phyloP scores from a whole-genome alignment of 1,140 invertebrate species.

The Eriosoma lanigerum region DNA sequence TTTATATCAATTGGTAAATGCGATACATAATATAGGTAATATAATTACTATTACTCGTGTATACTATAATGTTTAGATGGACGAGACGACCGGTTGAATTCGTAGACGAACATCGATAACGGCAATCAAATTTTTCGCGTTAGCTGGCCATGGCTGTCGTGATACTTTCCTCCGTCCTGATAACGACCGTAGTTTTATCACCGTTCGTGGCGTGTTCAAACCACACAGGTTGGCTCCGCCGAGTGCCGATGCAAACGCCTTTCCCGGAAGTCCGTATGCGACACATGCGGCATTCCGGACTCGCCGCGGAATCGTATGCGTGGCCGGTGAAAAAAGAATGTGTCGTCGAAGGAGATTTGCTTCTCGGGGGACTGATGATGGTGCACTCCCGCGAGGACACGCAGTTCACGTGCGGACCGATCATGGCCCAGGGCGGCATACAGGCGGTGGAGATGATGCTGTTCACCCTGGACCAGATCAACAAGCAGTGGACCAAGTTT shows the following conservation, averaged over 20 bases:
- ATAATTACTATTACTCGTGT: too few relatives aligned
- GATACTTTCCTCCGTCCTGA: not conserved
- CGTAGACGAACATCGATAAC: not conserved
- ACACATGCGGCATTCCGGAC: conserved; percentile 26
- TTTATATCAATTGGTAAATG: too few relatives aligned
- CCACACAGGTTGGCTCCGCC: conserved; percentile 8
- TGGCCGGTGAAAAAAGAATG: conserved; percentile 89
- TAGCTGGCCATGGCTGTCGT: not conserved
- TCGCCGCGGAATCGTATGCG: conserved; percentile 40
- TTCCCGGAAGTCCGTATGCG: conserved; percentile 41
- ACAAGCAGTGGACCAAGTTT: conserved; percentile 66
- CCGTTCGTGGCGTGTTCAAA: not conserved
- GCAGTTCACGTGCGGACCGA: conserved; percentile 78
- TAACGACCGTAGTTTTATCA: not conserved
- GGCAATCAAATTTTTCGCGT: too few relatives aligned
- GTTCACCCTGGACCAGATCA: conserved; percentile 84
- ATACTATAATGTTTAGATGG: conserved; percentile 1
- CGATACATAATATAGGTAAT: too few relatives aligned
- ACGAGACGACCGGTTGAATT: not conserved
- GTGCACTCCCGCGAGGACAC: conserved; percentile 73
- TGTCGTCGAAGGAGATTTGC: conserved; percentile 75
- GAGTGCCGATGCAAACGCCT: not conserved
- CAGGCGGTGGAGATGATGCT: conserved; percentile 91
- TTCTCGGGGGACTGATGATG: conserved; percentile 92
- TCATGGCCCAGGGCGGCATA: conserved; percentile 92